Percentiles rank a stretch among this genome's conserved stretches.
Evolutionary conservation across 2,113 vertebrate species (phyloP).

Genomic region (Semnopithecus entellus): DNA sequence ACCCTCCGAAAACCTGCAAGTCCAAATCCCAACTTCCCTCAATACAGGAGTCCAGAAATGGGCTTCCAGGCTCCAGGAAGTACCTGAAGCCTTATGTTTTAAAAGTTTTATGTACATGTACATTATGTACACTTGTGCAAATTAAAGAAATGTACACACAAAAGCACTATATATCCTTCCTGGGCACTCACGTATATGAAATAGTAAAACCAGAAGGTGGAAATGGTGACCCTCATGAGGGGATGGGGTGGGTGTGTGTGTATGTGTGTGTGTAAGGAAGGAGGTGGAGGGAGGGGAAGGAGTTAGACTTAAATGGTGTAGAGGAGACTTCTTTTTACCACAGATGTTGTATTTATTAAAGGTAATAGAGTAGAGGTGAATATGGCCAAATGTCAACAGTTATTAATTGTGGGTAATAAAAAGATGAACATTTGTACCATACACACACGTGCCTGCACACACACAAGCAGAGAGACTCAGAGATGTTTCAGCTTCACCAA

Average conservation of each 20-base stretch:
- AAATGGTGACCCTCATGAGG: background rate
- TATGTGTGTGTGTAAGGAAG: background rate
- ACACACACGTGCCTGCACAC: background rate
- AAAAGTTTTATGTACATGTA: background rate
- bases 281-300: background rate
- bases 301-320: background rate
- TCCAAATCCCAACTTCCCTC: background rate
- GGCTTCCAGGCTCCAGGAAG: background rate
- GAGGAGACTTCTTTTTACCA: background rate
- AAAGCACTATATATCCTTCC: background rate
- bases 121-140: background rate
- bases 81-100: background rate
- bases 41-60: background rate
- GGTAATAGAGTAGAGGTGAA: background rate
- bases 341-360: background rate
- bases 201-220: background rate
- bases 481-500: background rate
- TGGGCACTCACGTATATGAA: background rate
- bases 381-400: background rate
- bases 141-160: background rate
- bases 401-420: background rate
- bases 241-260: background rate
- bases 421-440: background rate
- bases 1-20: no score
- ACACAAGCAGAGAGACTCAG: background rate